Evolutionary conservation across 2,113 vertebrate genomes (phyloP).

Genomic region (Rhinolophus ferrumequinum): DNA sequence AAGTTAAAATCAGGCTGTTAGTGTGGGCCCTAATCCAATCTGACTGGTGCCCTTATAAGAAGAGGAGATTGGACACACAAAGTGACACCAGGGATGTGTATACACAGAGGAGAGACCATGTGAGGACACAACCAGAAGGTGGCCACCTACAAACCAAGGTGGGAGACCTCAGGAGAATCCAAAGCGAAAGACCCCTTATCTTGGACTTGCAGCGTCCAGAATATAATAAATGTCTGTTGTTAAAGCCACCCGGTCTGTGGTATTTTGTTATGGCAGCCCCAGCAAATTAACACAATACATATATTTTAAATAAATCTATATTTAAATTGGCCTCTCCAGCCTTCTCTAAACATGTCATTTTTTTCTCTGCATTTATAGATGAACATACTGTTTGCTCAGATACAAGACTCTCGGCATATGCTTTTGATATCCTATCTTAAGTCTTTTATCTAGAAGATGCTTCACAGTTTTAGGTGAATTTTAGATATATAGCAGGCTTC

Average conservation of each 20-base stretch:
- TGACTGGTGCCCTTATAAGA: not conserved
- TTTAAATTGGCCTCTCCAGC: not conserved
- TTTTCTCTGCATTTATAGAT: not conserved
- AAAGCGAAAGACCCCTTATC: not conserved
- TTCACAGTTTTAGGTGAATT: not conserved
- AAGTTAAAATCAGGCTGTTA: not conserved
- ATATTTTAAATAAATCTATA: not conserved
- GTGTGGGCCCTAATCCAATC: not conserved
- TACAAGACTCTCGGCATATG: not conserved
- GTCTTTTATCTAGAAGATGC: not conserved
- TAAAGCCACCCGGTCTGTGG: not conserved
- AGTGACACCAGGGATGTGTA: not conserved
- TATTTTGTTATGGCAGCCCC: not conserved
- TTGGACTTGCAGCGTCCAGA: not conserved
- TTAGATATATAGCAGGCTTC: not conserved
- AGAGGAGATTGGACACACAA: not conserved
- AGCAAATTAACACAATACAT: not conserved
- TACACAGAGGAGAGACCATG: no score
- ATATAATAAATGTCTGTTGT: not conserved
- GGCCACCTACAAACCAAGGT: no score
- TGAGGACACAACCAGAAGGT: no score
- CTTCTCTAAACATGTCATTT: not conserved
- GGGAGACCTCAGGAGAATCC: not conserved
- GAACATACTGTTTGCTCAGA: not conserved
- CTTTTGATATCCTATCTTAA: not conserved